Conservation (phyloP, 2,888 invertebrate genomes). For the Aricia artaxerxes region DNA sequence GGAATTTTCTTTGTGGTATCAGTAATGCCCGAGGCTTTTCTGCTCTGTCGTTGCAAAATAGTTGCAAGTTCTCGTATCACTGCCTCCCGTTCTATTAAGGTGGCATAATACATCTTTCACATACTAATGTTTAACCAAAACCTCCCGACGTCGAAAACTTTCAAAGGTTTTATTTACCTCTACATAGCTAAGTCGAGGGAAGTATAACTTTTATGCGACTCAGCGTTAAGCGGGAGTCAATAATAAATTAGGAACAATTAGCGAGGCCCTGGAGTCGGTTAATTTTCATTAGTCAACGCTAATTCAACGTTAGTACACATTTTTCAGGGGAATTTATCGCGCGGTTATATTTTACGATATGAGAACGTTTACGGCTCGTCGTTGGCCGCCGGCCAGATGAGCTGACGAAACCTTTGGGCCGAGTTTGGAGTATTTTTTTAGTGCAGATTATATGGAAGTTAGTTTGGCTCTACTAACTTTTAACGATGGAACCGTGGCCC, state of each 20-base stretch:
- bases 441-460: not conserved
- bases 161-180: not conserved
- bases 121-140: too few species aligned
- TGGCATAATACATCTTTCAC: too few species aligned
- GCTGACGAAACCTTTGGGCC: not conserved
- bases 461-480: not conserved
- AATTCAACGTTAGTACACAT: slow-evolving; percentile 29
- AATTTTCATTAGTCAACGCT: slow-evolving; percentile 30
- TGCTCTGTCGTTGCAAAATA: too few species aligned
- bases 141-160: too few species aligned
- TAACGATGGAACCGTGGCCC: not conserved
- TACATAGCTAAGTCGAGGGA: not conserved
- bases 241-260: slow-evolving; percentile 29
- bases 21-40: too few species aligned
- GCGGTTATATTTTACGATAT: slow-evolving; percentile 32
- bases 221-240: not conserved
- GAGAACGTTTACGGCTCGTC: slow-evolving; percentile 31
- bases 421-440: not conserved
- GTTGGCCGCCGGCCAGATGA: slow-evolving; percentile 16
- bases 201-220: not conserved
- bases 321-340: slow-evolving; percentile 31
- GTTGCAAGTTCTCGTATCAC: too few species aligned
- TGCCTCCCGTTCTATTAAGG: too few species aligned
- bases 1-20: too few species aligned
- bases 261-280: slow-evolving; percentile 6